Base-by-base conservation (phyloP, 2,888 invertebrate species). In the Timema podura region DNA sequence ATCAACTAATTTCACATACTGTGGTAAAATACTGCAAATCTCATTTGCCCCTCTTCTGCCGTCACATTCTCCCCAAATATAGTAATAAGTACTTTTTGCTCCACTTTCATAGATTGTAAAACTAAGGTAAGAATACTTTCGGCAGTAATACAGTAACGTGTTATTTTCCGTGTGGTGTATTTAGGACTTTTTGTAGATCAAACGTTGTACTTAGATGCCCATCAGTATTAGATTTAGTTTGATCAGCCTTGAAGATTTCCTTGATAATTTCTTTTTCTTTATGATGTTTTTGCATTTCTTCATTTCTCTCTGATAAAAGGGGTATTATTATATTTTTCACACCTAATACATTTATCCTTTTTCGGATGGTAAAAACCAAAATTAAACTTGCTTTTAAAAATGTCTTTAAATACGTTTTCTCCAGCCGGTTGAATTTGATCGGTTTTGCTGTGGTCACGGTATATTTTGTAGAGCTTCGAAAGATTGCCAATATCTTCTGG, bases 291-390 rank as follows among this genome's bases (percentile, higher is more conserved):
- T 65, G n/a, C 47, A 47, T 13, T 47, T 68, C 47, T 64, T 46
- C 68, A 68, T 13, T 16, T 30, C n/a, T 15, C 7, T 69, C 69
- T 13, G 61, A 16, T 30, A 61, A 8, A 10, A 61, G 44, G 16
- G 8, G 48, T 65, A 51, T 69, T 65, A 54, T 69, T 69, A 47
- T 44, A 51, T 16, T 65, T 64, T 45, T 67, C 69, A 64, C 75
- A 75, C 64, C 65, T 64, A 10, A 65, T 7, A 69, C 75, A 74
- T 66, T 74, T 74, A 65, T 75, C 73, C 61, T 75, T 74, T 69
- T 74, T 74, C 13, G 72, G 72, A 30, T 68, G 57, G 51, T 76
- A 71, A 68, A 75, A 73, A 30, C 73, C 72, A 30, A 74, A 71
- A 72, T 75, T 75, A 65, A 73, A 74, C 46, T 73, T 65, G 45